Base-by-base conservation (phyloP, 2,113 vertebrate genomes). In the Orycteropus afer region DNA sequence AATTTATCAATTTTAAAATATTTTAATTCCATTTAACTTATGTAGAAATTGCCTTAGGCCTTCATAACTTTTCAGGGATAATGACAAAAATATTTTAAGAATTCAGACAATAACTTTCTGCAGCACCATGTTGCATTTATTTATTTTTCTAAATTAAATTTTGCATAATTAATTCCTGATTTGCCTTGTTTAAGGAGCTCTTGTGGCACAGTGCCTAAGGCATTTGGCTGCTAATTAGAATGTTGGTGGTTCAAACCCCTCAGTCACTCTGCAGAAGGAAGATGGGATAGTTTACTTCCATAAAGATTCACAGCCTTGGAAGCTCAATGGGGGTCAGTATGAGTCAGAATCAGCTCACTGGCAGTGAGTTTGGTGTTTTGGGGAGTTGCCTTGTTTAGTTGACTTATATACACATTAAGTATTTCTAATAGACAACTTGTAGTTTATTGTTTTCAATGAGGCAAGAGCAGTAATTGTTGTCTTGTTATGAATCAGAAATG, bases 111-210 rank as follows among this genome's bases (percentile, higher is more conserved):
- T 40, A 55, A 83, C 61, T 73, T 79, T 85, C 29, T 85, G 14
- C 3, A 84, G 20, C 53, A 47, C 11, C 65, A 47, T 63, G 11
- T 53, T 78, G 45, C 0, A 63, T 79, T n/a, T n/a, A n/a, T 93
- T 77, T 71, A n/a, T 47, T 76, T 86, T 53, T 80, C 20, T 20
- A 95, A 85, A 76, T 76, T 90, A 61, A 86, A 57, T 61, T 37
- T 47, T 37, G 12, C 23, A 34, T 37, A 73, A 86, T 29, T 82
- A 51, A 74, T 73, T 49, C 42, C 40, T 55, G 42, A 11, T 91
- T n/a, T n/a, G n/a, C n/a, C n/a, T n/a, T n/a, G n/a, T n/a, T n/a
- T n/a, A n/a, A n/a, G n/a, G n/a, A n/a, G n/a, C n/a, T n/a, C n/a
- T n/a, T n/a, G n/a, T n/a, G n/a, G n/a, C n/a, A n/a, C n/a, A n/a